Conservation (phyloP, 92 coral and sea anemone species). For the Zoanthus gigantus region DNA sequence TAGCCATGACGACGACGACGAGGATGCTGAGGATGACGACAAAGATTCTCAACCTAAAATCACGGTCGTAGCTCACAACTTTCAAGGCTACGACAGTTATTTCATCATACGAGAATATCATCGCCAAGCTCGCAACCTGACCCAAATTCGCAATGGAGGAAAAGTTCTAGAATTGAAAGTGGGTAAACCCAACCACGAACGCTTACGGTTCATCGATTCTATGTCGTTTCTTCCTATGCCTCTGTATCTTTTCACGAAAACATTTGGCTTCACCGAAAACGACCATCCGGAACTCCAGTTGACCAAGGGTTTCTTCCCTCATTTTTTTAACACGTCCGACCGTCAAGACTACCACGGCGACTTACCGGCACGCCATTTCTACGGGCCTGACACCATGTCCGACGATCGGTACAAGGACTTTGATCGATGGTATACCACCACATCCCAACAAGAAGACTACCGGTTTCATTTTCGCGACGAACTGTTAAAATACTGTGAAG, state of each 20-base stretch:
- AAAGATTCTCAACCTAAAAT: conserved; percentile 15
- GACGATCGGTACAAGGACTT: too few species aligned
- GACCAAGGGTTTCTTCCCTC: conserved; percentile 40
- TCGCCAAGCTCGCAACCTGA: background rate
- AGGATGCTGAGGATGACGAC: background rate
- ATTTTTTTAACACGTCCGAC: conserved; percentile 20
- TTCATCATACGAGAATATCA: too few species aligned
- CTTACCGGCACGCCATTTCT: background rate
- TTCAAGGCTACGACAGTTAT: conserved; percentile 44
- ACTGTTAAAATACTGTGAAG: conserved; percentile 1
- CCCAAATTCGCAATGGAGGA: conserved; percentile 32
- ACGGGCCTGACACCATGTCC: conserved; percentile 22
- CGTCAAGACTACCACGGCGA: conserved; percentile 43
- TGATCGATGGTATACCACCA: background rate
- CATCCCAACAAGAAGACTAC: background rate
- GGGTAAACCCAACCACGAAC: background rate
- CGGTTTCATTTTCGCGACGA: background rate
- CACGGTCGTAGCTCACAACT: conserved; percentile 45
- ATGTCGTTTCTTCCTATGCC: conserved; percentile 21
- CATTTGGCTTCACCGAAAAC: conserved; percentile 26
- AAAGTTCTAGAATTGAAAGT: background rate
- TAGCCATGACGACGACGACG: background rate
- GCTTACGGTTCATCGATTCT: conserved; percentile 7
- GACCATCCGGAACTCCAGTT: background rate
- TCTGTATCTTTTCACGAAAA: conserved; percentile 12